Evolutionary conservation across 1,140 invertebrate species (phyloP).

Genomic region (Muscidifurax raptorellus): DNA sequence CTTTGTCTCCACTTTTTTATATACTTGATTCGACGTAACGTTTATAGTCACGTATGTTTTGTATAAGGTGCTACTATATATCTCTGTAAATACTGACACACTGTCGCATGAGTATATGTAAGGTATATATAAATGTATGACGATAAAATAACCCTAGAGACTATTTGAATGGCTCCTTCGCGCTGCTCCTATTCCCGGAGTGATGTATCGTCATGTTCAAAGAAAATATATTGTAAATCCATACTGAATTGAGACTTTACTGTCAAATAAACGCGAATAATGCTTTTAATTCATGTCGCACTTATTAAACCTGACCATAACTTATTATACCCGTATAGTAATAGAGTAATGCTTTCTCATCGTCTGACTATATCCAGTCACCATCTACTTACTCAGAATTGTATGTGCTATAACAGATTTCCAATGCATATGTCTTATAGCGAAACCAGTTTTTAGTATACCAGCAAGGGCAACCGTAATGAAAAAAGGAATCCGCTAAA

Average conservation of each 20-base stretch:
- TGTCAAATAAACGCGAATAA: slow-evolving; percentile 62
- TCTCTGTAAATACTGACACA: slow-evolving; percentile 58
- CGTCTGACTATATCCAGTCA: too few relatives aligned
- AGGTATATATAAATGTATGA: not conserved
- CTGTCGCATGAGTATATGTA: slow-evolving; percentile 16
- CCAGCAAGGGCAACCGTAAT: too few relatives aligned
- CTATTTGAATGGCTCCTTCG: not conserved
- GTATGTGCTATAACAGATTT: too few relatives aligned
- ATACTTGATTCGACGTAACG: slow-evolving; percentile 25
- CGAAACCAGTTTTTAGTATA: too few relatives aligned
- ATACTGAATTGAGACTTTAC: slow-evolving; percentile 55
- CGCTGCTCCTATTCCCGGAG: not conserved
- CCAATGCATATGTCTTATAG: too few relatives aligned
- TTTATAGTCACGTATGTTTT: slow-evolving; percentile 15
- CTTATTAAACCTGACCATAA: too few relatives aligned
- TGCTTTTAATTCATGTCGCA: slow-evolving; percentile 54
- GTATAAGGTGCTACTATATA: slow-evolving; percentile 54
- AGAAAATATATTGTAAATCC: slow-evolving; percentile 36
- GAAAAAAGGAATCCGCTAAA: too few relatives aligned
- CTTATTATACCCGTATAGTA: not conserved
- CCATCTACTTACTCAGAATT: too few relatives aligned
- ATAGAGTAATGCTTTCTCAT: too few relatives aligned
- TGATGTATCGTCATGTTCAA: not conserved
- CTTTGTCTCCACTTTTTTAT: not conserved
- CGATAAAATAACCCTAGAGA: slow-evolving; percentile 15